Conservation (phyloP, 2,888 invertebrate genomes). For the Psylliodes chrysocephalus region DNA sequence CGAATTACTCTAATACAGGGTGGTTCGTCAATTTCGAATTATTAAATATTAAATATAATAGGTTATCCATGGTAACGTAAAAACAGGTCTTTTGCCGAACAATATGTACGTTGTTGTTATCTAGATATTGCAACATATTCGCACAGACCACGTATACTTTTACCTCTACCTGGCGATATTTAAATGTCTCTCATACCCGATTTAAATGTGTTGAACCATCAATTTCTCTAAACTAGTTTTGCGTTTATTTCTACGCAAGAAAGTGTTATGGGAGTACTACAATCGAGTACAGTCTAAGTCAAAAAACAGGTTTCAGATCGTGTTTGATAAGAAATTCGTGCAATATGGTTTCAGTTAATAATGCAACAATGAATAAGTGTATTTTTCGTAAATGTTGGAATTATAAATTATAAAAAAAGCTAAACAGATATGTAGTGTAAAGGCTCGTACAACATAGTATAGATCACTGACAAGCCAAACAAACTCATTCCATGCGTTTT, state of each 20-base stretch:
- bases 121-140: constrained; percentile 8
- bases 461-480: too few species aligned
- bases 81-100: constrained; percentile 6
- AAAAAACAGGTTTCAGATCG: constrained; percentile 1
- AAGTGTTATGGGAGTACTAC: constrained; percentile 27
- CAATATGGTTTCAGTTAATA: background rate
- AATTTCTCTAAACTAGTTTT: constrained; percentile 27
- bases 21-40: too few species aligned
- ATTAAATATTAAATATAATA: too few species aligned
- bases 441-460: too few species aligned
- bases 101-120: constrained; percentile 5
- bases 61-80: background rate
- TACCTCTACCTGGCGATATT: constrained; percentile 19
- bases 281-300: constrained; percentile 23
- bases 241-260: constrained; percentile 25
- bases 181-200: constrained; percentile 14
- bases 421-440: too few species aligned
- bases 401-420: too few species aligned
- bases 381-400: too few species aligned
- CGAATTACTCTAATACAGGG: too few species aligned
- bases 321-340: background rate
- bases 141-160: constrained; percentile 13
- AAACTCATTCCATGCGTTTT: too few species aligned
- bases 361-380: too few species aligned
- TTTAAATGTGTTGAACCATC: constrained; percentile 23